Evolutionary conservation across 37 sponge, comb jelly and placozoan species (phyloP).

Genomic region (Aplysina aerophoba): DNA sequence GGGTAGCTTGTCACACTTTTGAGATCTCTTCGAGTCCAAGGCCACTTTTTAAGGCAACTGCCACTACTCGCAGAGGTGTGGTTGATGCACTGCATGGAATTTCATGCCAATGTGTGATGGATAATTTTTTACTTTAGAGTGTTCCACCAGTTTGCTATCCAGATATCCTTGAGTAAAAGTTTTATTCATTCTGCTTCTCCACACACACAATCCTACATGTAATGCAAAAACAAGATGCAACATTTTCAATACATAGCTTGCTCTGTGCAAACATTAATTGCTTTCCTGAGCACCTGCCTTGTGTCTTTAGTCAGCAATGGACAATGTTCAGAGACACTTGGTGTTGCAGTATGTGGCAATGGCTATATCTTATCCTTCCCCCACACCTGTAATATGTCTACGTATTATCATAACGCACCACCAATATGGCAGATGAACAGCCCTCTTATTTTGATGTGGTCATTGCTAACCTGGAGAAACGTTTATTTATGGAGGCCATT

Average conservation of each 20-base stretch:
- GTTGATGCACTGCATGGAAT: background rate
- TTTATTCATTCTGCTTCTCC: background rate
- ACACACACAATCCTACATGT: background rate
- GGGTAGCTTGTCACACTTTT: no score
- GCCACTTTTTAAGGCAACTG: conserved; percentile 4
- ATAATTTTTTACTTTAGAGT: background rate
- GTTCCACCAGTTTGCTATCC: background rate
- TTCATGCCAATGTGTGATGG: no score
- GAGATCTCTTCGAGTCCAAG: no score
- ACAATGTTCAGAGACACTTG: background rate
- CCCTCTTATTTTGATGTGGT: no score
- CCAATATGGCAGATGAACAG: no score
- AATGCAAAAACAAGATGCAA: background rate
- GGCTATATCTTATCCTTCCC: background rate
- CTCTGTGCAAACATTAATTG: background rate
- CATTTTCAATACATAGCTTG: background rate
- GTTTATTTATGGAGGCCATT: no score
- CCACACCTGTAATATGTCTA: background rate
- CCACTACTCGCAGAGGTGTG: background rate
- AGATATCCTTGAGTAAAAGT: background rate
- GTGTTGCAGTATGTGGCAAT: no score
- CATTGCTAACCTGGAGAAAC: no score
- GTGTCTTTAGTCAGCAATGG: background rate
- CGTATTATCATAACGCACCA: background rate
- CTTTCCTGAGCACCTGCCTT: background rate